A percentile compares a stretch with the other conserved stretches of the same genome.
phyloP scores from a whole-genome alignment of 2,113 vertebrate genomes.

The Heterotilapia buettikoferi region DNA sequence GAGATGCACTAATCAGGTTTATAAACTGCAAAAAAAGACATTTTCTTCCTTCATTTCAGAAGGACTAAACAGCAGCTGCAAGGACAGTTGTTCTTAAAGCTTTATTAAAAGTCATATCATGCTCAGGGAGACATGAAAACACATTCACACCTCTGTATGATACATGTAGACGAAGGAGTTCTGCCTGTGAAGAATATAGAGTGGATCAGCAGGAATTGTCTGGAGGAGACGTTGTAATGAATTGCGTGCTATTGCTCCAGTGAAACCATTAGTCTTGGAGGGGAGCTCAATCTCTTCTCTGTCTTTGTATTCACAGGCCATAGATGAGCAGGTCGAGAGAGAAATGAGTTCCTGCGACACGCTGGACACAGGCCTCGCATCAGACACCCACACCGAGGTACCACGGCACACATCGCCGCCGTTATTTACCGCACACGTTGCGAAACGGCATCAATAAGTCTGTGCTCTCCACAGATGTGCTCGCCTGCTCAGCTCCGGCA shows the following conservation, averaged over 20 bases:
- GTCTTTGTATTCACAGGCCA: slow-evolving; percentile 54
- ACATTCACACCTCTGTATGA: background rate
- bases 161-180: background rate
- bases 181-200: background rate
- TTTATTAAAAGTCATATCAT: background rate
- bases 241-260: background rate
- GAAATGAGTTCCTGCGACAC: slow-evolving; percentile 31
- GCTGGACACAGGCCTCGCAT: background rate
- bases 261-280: background rate
- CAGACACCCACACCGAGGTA: slow-evolving; percentile 80
- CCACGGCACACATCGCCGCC: background rate
- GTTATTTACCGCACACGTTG: background rate
- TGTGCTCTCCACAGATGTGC: slow-evolving; percentile 76
- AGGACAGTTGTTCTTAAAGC: background rate
- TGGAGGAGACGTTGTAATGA: background rate
- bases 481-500: slow-evolving; percentile 87
- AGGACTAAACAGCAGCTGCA: background rate
- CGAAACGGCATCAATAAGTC: background rate
- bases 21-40: background rate
- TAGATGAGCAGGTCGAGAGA: slow-evolving; percentile 81
- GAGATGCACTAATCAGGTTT: background rate
- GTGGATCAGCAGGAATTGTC: background rate
- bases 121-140: background rate
- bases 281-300: background rate
- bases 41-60: background rate